Evolutionary conservation across 2,888 invertebrate genomes (phyloP), one percentile per base, ranked within the genome.

Genomic region (Psylliodes chrysocephalus): DNA sequence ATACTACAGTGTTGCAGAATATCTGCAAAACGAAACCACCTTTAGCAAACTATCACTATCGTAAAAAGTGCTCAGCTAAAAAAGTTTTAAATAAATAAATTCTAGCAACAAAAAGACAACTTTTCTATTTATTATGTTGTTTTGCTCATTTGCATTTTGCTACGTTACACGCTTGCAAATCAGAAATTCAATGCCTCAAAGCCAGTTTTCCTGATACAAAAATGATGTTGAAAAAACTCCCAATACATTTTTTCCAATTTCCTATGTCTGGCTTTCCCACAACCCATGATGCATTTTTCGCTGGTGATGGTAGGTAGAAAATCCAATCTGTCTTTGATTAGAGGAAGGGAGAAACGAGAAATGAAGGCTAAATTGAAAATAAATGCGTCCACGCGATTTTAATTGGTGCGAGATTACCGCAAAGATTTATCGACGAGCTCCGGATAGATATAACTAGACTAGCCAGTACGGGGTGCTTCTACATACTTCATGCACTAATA

Each of bases 341-440:
- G 18, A 44, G 38, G 38, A 44, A 14, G 38, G 38, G 38, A 19
- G 44, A 44, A 44, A 19, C 1, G 40, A 42, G 40, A 42, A 42
- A 42, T 42, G 40, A 42, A 38, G 38, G 17, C 44, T 10, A 44
- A 44, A 44, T 44, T 44, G 44, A 19, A 44, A 44, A 44, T 44
- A 44, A 19, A 10, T n/a, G n/a, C 44, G 44, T 44, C 22, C 44
- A 44, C 44, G n/a, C n/a, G 22, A 44, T 44, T 44, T 44, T 44
- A 44, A 44, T 44, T 44, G 44, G 44, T 44, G n/a, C 19, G 44
- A 44, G 44, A 44, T 44, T 44, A 19, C 19, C 18, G 15, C 19
- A 44, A n/a, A 15, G 44, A 44, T 44, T 44, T 44, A 44, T 44
- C 5, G 44, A 7, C 4, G 14, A 38, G 14, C 15, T 4, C 46